A percentile compares a stretch with the other conserved stretches of the same genome.
phyloP scores from a whole-genome alignment of 2,113 vertebrate genomes.

The Clarias batrachus region DNA sequence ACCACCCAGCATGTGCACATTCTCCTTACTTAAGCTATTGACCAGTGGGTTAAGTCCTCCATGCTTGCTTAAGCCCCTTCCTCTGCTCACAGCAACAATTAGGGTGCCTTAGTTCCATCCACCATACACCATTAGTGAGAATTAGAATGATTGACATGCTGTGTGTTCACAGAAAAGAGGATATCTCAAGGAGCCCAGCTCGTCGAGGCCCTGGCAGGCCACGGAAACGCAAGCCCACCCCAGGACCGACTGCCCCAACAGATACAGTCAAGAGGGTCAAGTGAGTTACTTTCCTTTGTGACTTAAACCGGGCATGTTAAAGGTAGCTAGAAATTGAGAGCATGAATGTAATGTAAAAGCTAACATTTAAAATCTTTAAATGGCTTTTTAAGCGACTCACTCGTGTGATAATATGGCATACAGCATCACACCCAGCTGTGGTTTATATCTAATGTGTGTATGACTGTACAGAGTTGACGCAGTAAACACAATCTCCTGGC shows the following conservation, averaged over 20 bases:
- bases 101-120: conserved; percentile 50
- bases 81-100: conserved; percentile 52
- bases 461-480: neutral
- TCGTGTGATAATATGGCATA: neutral
- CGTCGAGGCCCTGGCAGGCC: conserved; percentile 91
- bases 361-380: neutral
- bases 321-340: neutral
- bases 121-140: conserved; percentile 51
- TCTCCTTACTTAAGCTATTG: conserved; percentile 49
- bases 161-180: conserved; percentile 80
- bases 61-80: conserved; percentile 46
- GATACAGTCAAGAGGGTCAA: conserved; percentile 81
- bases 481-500: conserved; percentile 2
- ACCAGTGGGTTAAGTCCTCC: conserved; percentile 40
- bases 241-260: conserved; percentile 65
- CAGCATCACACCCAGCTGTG: neutral
- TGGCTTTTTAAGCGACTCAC: neutral
- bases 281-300: conserved; percentile 69
- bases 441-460: neutral
- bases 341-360: neutral
- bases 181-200: conserved; percentile 87
- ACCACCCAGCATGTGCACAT: conserved; percentile 52
- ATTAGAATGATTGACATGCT: conserved; percentile 53
- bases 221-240: conserved; percentile 83
- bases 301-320: neutral